Evolutionary conservation across 2,888 invertebrate species (phyloP).

Genomic region (Lasioglossum vierecki): DNA sequence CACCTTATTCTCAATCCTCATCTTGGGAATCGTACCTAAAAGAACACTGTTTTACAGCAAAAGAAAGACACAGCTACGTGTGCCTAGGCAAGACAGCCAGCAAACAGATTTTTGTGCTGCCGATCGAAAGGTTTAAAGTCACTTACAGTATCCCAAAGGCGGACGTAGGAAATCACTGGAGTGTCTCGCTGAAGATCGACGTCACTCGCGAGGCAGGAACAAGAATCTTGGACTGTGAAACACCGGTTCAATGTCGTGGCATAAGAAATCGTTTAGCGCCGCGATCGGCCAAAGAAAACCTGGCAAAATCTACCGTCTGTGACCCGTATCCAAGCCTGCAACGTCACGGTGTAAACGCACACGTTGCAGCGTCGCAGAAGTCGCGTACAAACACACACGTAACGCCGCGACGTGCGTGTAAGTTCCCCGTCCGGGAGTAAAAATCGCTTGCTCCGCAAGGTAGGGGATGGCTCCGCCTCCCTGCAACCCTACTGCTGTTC

Average conservation of each 20-base stretch:
- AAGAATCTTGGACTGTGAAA: neutral
- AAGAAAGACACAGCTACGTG: neutral
- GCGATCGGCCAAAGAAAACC: constrained; percentile 52
- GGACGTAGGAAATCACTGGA: neutral
- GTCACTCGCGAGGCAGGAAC: neutral
- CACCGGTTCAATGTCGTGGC: constrained; percentile 43
- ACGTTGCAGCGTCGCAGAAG: constrained; percentile 4
- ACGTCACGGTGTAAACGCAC: constrained; percentile 41
- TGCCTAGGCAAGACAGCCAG: neutral
- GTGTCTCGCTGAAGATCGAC: neutral
- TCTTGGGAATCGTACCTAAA: neutral
- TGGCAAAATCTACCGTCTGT: constrained; percentile 43
- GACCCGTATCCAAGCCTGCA: constrained; percentile 45
- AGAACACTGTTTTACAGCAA: neutral
- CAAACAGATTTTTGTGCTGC: neutral
- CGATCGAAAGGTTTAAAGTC: neutral
- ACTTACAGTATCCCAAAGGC: neutral
- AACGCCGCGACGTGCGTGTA: constrained; percentile 22
- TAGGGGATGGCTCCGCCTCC: constrained; percentile 73
- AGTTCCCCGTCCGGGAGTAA: constrained; percentile 46
- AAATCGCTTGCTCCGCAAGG: constrained; percentile 47
- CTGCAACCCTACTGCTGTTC: constrained; percentile 55
- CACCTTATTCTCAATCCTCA: neutral
- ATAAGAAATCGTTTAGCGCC: constrained; percentile 52
- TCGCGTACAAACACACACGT: constrained; percentile 4